phyloP scores from a whole-genome alignment of 2,113 vertebrate genomes.

The crab-eating macaque (Macaca fascicularis) region DNA sequence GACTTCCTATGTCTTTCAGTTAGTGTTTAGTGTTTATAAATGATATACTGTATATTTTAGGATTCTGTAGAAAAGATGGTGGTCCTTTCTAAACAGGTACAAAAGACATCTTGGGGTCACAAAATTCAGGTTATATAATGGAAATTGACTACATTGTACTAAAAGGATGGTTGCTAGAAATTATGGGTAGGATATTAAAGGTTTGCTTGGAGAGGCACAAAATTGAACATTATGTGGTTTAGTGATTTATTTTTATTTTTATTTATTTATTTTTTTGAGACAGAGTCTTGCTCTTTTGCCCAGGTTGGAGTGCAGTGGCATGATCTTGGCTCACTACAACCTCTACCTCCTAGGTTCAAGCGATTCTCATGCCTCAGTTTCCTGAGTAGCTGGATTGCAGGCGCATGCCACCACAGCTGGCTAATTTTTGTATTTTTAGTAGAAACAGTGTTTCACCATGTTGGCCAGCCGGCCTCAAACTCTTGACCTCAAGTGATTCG shows the following conservation, averaged over 20 bases:
- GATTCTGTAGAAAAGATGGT: conserved; percentile 18
- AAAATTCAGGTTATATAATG: background rate
- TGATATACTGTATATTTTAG: conserved; percentile 10
- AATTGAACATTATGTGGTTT: background rate
- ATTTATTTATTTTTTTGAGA: too few relatives aligned
- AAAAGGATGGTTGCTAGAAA: background rate
- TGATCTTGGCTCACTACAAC: too few relatives aligned
- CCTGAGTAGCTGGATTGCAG: too few relatives aligned
- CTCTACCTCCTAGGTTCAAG: too few relatives aligned
- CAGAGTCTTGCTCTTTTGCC: too few relatives aligned
- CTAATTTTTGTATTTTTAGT: background rate
- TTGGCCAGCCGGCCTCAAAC: background rate
- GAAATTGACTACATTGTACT: background rate
- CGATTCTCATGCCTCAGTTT: too few relatives aligned
- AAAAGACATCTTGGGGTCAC: background rate
- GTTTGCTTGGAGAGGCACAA: background rate
- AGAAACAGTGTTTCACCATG: background rate
- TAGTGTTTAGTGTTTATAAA: conserved; percentile 27
- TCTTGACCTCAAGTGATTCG: background rate
- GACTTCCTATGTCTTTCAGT: background rate
- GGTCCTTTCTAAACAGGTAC: background rate
- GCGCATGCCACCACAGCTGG: too few relatives aligned
- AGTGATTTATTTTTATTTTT: background rate
- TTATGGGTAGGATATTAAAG: background rate
- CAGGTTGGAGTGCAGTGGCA: too few relatives aligned